Percentiles rank a stretch among this genome's conserved stretches.
These are phyloP conservation scores for Acronicta alni DNA, from an alignment of 2,888 invertebrate genomes.

Conservation along the genomic window DNA sequence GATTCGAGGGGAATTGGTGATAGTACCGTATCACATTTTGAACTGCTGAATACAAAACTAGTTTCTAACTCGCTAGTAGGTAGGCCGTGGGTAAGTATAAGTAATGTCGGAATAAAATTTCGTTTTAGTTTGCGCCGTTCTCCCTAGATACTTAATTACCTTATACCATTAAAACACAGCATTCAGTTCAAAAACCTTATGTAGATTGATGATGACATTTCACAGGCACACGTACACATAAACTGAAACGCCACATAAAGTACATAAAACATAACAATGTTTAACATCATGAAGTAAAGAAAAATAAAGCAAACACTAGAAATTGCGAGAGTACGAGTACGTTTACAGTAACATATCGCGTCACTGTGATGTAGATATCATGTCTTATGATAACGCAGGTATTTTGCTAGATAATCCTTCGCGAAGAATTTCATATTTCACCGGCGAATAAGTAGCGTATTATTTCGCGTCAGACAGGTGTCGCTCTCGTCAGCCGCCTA, in stretches of 20 bases:
- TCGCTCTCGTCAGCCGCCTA: constrained; percentile 80
- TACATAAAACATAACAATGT: constrained; percentile 21
- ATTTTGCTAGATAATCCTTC: constrained; percentile 73
- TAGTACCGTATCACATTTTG: constrained; percentile 26
- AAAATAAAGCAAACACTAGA: constrained; percentile 50
- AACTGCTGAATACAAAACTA: constrained; percentile 34
- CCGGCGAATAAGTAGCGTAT: constrained; percentile 83
- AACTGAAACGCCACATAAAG: constrained; percentile 32
- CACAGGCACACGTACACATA: constrained; percentile 36
- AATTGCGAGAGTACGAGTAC: constrained; percentile 33
- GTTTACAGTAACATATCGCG: constrained; percentile 42
- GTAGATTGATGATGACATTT: constrained; percentile 39
- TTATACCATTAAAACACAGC: constrained; percentile 31
- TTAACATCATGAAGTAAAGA: constrained; percentile 31
- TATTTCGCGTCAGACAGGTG: constrained; percentile 85
- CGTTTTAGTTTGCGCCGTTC: background rate
- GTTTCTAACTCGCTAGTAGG: constrained; percentile 7
- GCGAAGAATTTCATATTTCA: constrained; percentile 85
- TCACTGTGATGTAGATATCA: constrained; percentile 57
- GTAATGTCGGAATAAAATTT: too few species aligned
- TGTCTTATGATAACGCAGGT: constrained; percentile 56
- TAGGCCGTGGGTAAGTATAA: too few species aligned
- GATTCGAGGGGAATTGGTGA: constrained; percentile 30
- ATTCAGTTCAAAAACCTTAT: constrained; percentile 39
- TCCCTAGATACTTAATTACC: constrained; percentile 5